Base-by-base conservation (phyloP, 2,797 vertebrate species). In the Sylvilagus floridanus region DNA sequence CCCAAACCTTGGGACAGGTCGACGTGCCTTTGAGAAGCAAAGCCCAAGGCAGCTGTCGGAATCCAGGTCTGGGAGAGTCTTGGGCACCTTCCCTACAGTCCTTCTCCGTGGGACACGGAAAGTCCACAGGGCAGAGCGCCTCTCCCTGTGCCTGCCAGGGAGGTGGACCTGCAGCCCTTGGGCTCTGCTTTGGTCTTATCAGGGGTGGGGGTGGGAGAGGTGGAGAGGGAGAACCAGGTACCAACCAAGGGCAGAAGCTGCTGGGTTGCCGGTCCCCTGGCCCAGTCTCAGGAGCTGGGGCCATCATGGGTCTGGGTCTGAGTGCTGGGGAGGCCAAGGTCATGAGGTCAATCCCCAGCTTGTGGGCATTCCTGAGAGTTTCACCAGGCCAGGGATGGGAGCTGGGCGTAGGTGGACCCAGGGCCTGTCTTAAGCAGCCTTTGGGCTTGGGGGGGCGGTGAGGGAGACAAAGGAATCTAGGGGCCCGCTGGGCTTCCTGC, bases 101-200 rank as follows among this genome's bases (percentile, higher is more conserved):
- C 28, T 13, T 78, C 62, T 88, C 62, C 3, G 50, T 26, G 16
- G 71, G 50, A 37, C 57, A 4, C 1, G 0, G 82, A 42, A 47
- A 63, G 57, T 16, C 28, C 62, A 0, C 0, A 0, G 0, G 35
- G 42, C 30, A 42, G 16, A 13, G 17, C 4, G 0, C 16, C 14
- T 62, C 7, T 16, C 47, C 5, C 19, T 0, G 11, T 5, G 72
- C n/a, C 81, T 60, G 4, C 42, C 35, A 57, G 85, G 13, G 28
- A 21, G 47, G 3, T 19, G 8, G 1, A 16, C 30, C 24, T 35
- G 54, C 54, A 63, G 35, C 0, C 3, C 14, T 0, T 7, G 69
- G 54, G 77, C 19, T n/a, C 7, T 0, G 21, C n/a, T 47, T 42
- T 17, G 10, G 57, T n/a, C 68, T 26, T 47, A 47, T 7, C 1